Evolutionary conservation across 2,797 vertebrate species (phyloP), one percentile per base, ranked within the genome.

Genomic region (Peromyscus eremicus): DNA sequence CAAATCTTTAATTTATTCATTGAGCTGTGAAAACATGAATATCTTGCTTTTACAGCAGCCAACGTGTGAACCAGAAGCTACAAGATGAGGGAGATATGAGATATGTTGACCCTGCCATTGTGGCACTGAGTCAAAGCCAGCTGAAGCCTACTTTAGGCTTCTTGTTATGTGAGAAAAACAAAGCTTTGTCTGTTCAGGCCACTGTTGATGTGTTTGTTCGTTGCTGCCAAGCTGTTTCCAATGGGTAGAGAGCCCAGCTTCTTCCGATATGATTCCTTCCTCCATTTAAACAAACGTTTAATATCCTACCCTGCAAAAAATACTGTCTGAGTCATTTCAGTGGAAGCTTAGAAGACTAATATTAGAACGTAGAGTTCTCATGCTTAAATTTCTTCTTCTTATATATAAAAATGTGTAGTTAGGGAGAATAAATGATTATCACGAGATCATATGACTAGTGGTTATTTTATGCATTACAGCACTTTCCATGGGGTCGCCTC

Each of bases 381-480:
- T 94, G 25, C 4, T 92, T 81, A 91, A 70, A 87, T 62, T 46
- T 83, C n/a, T 94, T 62, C 23, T 82, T 93, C 88, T 91, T 79
- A 71, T 11, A 11, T 55, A n/a, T 19, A 86, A 82, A 46, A 91
- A 68, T 60, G 57, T 52, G 10, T 25, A 82, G 49, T 77, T 71
- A 77, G 19, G 46, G 14, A 88, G 29, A 12, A 10, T 55, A 79
- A 91, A 49, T 66, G 19, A 95, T 73, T 83, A 57, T 34, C 66
- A 62, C 10, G 52, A 87, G 40, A 8, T 66, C 46, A 37, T 75
- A 60, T 21, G 37, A 57, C 37, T 87, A 60, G 32, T 70, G 43
- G 49, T 79, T 57, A n/a, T 88, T 60, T 97, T 91, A 49, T 86
- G 10, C 37, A 32, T 73, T 43, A 19, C 60, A 92, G 66, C 85